A percentile compares a stretch with the other conserved stretches of the same genome.
Conservation (phyloP, 2,113 vertebrate genomes). For the Spea bombifrons region DNA sequence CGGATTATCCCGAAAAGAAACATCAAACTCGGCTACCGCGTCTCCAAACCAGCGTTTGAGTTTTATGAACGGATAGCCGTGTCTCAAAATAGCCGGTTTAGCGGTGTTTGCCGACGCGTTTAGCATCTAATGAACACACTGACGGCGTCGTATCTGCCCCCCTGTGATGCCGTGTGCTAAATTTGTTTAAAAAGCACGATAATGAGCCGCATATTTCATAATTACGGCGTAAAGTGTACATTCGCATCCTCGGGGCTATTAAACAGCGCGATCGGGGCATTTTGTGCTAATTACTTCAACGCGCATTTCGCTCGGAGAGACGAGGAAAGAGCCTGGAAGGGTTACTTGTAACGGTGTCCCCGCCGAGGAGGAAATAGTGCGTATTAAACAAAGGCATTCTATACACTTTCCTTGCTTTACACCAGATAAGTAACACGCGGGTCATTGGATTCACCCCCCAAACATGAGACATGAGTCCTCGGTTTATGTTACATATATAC, state of each 20-base stretch:
- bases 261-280: conserved; percentile 4
- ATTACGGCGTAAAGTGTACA: neutral
- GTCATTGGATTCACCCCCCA: too few relatives aligned
- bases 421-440: too few relatives aligned
- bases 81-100: neutral
- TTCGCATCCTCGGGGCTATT: neutral
- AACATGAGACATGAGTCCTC: too few relatives aligned
- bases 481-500: too few relatives aligned
- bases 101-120: conserved; percentile 1
- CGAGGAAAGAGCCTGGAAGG: neutral
- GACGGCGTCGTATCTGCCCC: neutral
- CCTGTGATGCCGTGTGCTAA: neutral
- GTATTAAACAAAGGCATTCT: too few relatives aligned
- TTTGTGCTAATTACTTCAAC: neutral
- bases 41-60: too few relatives aligned
- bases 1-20: too few relatives aligned
- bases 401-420: too few relatives aligned
- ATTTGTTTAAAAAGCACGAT: conserved; percentile 9
- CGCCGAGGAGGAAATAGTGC: neutral
- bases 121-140: conserved; percentile 12
- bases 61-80: too few relatives aligned
- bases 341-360: neutral
- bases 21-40: too few relatives aligned
- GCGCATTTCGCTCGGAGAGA: neutral
- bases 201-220: conserved; percentile 3